Evolutionary conservation across 23 tunicate species (phyloP).

Genomic region (Phallusia fumigata): DNA sequence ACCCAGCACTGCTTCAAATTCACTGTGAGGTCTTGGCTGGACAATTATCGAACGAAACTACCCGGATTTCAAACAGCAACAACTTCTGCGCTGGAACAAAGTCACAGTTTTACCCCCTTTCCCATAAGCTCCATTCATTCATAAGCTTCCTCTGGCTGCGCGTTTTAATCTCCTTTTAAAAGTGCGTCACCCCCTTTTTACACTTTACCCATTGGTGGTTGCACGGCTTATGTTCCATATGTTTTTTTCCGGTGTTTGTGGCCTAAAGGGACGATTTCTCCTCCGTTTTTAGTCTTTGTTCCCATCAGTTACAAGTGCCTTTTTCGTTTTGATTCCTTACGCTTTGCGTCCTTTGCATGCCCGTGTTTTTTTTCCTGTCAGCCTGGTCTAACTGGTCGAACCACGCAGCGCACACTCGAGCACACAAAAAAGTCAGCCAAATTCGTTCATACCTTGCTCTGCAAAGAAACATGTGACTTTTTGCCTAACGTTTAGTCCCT

Average conservation of each 20-base stretch:
- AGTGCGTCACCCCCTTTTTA: neutral
- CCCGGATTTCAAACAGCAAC: too few species aligned
- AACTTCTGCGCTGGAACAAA: too few species aligned
- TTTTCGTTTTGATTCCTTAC: neutral
- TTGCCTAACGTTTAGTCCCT: too few species aligned
- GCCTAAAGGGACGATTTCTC: neutral
- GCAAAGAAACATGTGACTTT: too few species aligned
- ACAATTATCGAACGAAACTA: neutral
- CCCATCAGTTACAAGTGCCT: conserved; percentile 9
- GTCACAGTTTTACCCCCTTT: too few species aligned
- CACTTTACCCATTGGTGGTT: neutral
- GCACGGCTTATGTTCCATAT: conserved; percentile 8
- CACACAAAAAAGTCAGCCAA: too few species aligned
- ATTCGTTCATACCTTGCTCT: too few species aligned
- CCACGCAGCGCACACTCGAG: too few species aligned
- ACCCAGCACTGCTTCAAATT: neutral
- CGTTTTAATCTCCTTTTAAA: neutral
- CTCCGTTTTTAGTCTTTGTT: neutral
- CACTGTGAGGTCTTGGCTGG: neutral
- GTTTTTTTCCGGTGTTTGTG: neutral
- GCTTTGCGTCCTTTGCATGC: neutral
- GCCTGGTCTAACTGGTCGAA: too few species aligned
- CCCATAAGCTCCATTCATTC: too few species aligned
- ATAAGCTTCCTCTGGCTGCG: neutral
- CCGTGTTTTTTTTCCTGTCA: too few species aligned